Base-by-base conservation (phyloP, 2,888 invertebrate genomes). In the Sthenelais limicola region DNA sequence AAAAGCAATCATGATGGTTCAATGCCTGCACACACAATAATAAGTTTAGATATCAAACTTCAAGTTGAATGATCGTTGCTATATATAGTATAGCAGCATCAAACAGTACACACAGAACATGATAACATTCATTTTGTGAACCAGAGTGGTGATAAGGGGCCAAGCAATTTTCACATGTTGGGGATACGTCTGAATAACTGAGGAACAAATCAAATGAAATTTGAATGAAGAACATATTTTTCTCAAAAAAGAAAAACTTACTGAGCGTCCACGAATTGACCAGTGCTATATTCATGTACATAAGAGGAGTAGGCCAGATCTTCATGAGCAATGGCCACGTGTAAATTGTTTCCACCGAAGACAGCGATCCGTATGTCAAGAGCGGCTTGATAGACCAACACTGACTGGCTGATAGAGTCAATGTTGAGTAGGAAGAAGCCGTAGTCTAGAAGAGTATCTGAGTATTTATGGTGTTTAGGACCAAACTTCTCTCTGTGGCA, bases 261-360 rank as follows among this genome's bases (percentile, higher is more conserved):
- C 92, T 90, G 90, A 32, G 96, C 95, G 87, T 92, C 91, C 82
- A 91, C 91, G 88, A 97, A 97, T 79, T 93, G 91, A 0, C 96
- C 96, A 0, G 94, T 93, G 82, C 93, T 94, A 88, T 97, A 97
- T 88, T 97, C 96, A 72, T 93, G 92, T 58, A 96, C 96, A 87
- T 97, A 97, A 15, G 94, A 92, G 58, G 96, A 95, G 89, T 97
- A 97, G 0, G 96, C 95, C 54, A 97, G 90, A 89, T 97, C 96
- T 89, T 97, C 96, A 87, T 95, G 94, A 33, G 94, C 94, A 33
- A 94, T 91, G 0, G 96, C 97, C 79, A 97, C 94, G 87, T 94
- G 93, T 77, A 97, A 91, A 88, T 95, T 96, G 85, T 92, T 91
- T 82, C 92, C 92, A 0, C 94, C 94, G 89, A 95, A 96, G 82